A percentile compares a stretch with the other conserved stretches of the same genome.
Evolutionary conservation across 2,113 vertebrate genomes (phyloP).

Genomic region (Trematocara macrostoma): DNA sequence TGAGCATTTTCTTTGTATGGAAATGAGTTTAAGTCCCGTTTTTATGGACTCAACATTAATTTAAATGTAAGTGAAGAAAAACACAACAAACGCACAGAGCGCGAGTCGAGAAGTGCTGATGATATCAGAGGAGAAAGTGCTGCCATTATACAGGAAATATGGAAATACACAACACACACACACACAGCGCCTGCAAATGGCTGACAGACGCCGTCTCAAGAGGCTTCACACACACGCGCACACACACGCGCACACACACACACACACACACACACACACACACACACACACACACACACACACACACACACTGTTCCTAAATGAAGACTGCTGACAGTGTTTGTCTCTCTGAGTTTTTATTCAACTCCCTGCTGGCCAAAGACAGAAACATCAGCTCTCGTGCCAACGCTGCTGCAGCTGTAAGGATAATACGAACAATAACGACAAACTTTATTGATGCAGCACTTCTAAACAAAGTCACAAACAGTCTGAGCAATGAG

Average conservation of each 20-base stretch:
- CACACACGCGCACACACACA: not conserved
- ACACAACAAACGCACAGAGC: not conserved
- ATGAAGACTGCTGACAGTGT: not conserved
- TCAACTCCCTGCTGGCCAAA: not conserved
- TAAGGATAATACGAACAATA: not conserved
- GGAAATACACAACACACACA: not conserved
- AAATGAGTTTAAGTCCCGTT: not conserved
- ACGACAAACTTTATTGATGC: not conserved
- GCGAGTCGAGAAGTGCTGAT: not conserved
- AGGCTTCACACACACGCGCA: not conserved
- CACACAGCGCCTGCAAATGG: not conserved
- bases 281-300: not conserved
- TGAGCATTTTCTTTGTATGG: not conserved
- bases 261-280: not conserved
- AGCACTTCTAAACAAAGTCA: not conserved
- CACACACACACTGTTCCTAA: not conserved
- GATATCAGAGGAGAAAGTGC: not conserved
- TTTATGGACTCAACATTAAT: not conserved
- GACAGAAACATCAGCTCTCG: not conserved
- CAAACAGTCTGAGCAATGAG: not conserved
- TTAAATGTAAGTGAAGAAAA: not conserved
- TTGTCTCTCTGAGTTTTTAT: not conserved
- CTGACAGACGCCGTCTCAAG: not conserved
- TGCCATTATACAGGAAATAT: not conserved
- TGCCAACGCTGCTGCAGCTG: not conserved